A percentile compares a stretch with the other conserved stretches of the same genome.
Evolutionary conservation across 2,888 invertebrate genomes (phyloP).

Genomic region (Pandemis corylana): DNA sequence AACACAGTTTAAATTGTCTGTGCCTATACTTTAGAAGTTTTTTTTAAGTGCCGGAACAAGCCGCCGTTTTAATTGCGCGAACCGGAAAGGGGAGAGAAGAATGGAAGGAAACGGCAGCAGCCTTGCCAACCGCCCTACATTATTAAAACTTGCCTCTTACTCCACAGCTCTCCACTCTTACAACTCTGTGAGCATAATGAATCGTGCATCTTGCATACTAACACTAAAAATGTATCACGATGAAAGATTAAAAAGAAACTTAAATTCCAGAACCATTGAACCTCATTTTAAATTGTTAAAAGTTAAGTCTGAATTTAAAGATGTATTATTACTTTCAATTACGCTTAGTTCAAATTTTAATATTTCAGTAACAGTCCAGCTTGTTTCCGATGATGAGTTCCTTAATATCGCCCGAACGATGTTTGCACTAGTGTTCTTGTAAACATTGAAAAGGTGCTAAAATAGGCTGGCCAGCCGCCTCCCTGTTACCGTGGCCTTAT

Average conservation of each 20-base stretch:
- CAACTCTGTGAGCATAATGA: conserved; percentile 73
- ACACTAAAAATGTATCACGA: conserved; percentile 56
- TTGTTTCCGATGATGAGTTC: conserved; percentile 2
- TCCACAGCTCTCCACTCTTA: conserved; percentile 67
- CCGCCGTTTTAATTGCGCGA: conserved; percentile 82
- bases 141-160: conserved; percentile 83
- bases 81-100: conserved; percentile 83
- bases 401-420: conserved; percentile 25
- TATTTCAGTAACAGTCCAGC: background rate
- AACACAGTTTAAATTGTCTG: conserved; percentile 72
- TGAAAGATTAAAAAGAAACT: conserved; percentile 1
- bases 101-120: conserved; percentile 80
- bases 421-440: conserved; percentile 52
- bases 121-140: conserved; percentile 81
- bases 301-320: background rate
- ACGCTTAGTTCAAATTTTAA: background rate
- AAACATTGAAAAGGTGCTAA: conserved; percentile 61
- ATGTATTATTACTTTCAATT: background rate
- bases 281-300: background rate
- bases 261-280: background rate
- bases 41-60: conserved; percentile 81
- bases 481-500: conserved; percentile 70
- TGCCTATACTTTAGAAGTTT: conserved; percentile 80
- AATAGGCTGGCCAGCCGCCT: conserved; percentile 39
- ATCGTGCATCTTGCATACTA: conserved; percentile 69